Base-by-base conservation (phyloP, 2,888 invertebrate genomes). In the Galerucella pusilla region DNA sequence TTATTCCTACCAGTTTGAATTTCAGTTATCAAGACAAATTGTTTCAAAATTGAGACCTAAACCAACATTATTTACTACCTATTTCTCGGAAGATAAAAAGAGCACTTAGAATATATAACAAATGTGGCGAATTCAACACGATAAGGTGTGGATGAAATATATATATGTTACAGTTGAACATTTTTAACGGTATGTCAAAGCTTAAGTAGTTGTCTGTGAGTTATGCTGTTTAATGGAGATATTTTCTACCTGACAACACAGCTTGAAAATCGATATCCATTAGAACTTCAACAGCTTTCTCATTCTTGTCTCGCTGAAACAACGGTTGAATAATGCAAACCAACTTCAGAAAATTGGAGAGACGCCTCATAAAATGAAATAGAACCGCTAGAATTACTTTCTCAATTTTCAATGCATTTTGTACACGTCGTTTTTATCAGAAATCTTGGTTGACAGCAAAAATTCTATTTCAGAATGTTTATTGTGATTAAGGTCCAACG, bases 301-400 rank as follows among this genome's bases (percentile, higher is more conserved):
- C 25, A 68, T 54, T 68, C 68, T 61, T 61, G 12, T 60, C 46
- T 61, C 61, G 46, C 52, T 61, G 46, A 61, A 69, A 49, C 69
- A 25, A 28, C 49, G 16, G 6, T 61, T 61, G 61, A 69, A 69
- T 69, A 61, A 69, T 69, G n/a, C 69, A 69, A 45, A 64, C 16
- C 64, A 64, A 64, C 64, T 64, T 16, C 64, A 64, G 64, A 64
- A 64, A 28, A 14, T 45, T 64, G 64, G 45, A 64, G 16, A 45
- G 64, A 64, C 45, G 42, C 12, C 16, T 42, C 45, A 45, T 45
- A 64, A 64, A 45, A 42, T n/a, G 10, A 64, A 10, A 16, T 45
- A 35, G 45, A 42, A 16, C 16, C 35, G n/a, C 42, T 16, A 45
- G 16, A 45, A 64, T 64, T 45, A 63, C 42, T 14, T 42, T 10